Base-by-base conservation (phyloP, 2,797 vertebrate genomes). In the Rhinichthys osculus region DNA sequence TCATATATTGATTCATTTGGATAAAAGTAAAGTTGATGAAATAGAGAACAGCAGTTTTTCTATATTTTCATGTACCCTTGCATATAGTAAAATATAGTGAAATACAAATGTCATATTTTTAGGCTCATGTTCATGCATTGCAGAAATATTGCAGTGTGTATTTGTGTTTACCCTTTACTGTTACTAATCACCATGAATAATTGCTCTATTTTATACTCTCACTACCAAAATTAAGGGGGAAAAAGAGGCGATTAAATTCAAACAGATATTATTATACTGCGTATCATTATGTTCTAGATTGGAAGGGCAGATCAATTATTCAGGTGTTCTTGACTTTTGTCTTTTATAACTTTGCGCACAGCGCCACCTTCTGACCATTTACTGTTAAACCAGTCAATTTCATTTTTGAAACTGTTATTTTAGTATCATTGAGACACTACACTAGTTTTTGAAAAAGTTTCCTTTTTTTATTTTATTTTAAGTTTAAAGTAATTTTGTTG, bases 291-390 rank as follows among this genome's bases (percentile, higher is more conserved):
- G 8, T 19, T 50, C 7, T 16, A 33, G 19, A 30, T 35, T 79
- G 5, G 1, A 3, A 30, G 23, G 35, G 1, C 8, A 13, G 35
- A 14, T 21, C 3, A 7, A 27, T 10, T 50, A 6, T 52, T 67
- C 40, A 47, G 3, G 3, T 23, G 3, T 30, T 64, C 4, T 19
- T 66, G 54, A 17, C 7, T 67, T 35, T 38, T 14, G 4, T 79
- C 38, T 44, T 79, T 62, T 11, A 64, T 64, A 30, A 14, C 27
- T 52, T 21, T 40, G 47, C 7, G 10, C 23, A 72, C 19, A 88
- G 16, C 42, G 52, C 78, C 86, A 86, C 40, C 85, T 82, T 40
- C 66, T 86, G 88, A 4, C 42, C 42, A 30, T 3, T 21, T 13
- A 19, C 35, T 2, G 7, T 27, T n/a, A 62, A 78, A 59, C 21